Evolutionary conservation across 2,888 invertebrate species (phyloP), one percentile per base, ranked within the genome.

Genomic region (Ganaspis brasiliensis): DNA sequence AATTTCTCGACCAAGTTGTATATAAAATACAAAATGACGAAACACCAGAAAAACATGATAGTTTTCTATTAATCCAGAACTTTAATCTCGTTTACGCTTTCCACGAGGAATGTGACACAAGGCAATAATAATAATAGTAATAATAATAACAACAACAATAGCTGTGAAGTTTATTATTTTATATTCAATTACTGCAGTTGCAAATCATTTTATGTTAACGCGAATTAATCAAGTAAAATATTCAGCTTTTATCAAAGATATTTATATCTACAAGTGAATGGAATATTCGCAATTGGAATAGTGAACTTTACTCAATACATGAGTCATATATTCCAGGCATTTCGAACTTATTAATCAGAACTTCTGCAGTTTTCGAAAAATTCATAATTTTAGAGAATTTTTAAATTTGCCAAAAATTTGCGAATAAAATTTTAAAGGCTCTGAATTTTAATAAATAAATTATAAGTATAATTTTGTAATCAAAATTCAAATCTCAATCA

Each of bases 21-120:
- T 49, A 67, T 21, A 67, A 67, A 67, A 67, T 67, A 67, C 45
- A 10, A 45, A 67, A 49, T 67, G 24, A 26, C 45, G 67, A 67
- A 67, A 37, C 37, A 37, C 9, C 37, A 35, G 37, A 35, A 24
- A 24, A 67, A 49, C 45, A 45, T 24, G 40, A 24, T 45, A 67
- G 45, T 45, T 67, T 67, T 67, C 24, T 67, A 37, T 37, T 67
- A 67, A 67, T 67, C 40, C 45, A 67, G 45, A 67, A 24, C n/a
- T 45, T 21, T 37, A 49, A 49, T 67, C 24, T 26, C 45, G n/a
- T 67, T 67, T n/a, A 67, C 16, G 24, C 45, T 67, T 67, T 67
- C 24, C 67, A 67, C 24, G 9, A 63, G 8, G 40, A 63, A 37
- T 40, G 40, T 63, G 63, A 63, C 63, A 63, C 9, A 63, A 45